A percentile compares a stretch with the other conserved stretches of the same genome.
Evolutionary conservation across 1,140 invertebrate genomes (phyloP).

Genomic region (Scaptomyza graminum): DNA sequence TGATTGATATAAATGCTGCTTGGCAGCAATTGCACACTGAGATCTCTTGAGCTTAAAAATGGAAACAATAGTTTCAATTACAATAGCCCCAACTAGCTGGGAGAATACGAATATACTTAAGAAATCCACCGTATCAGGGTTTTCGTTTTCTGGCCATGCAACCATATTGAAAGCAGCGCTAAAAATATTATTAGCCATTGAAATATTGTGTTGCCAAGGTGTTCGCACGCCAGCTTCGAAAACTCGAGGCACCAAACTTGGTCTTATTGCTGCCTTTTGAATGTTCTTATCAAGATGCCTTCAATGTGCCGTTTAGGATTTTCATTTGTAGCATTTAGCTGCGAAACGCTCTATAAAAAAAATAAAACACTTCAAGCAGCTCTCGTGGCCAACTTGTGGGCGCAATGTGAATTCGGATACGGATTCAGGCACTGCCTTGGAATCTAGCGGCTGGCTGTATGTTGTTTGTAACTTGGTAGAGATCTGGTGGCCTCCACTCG

Average conservation of each 20-base stretch:
- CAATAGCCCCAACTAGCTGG: slow-evolving; percentile 51
- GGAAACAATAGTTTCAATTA: slow-evolving; percentile 80
- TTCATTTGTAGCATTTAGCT: slow-evolving; percentile 82
- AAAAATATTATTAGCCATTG: slow-evolving; percentile 73
- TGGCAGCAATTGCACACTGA: slow-evolving; percentile 39
- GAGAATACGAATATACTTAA: slow-evolving; percentile 25
- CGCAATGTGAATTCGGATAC: slow-evolving; percentile 57
- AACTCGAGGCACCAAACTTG: slow-evolving; percentile 24
- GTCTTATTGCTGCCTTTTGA: slow-evolving; percentile 24
- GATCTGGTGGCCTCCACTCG: slow-evolving; percentile 21
- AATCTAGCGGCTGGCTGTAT: slow-evolving; percentile 31
- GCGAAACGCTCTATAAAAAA: slow-evolving; percentile 63
- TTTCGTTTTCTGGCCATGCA: slow-evolving; percentile 20
- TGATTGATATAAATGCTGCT: slow-evolving; percentile 74
- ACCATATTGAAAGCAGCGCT: slow-evolving; percentile 48
- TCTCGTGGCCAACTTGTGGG: slow-evolving; percentile 55
- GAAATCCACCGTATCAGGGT: slow-evolving; percentile 10
- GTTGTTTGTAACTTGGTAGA: slow-evolving; percentile 24
- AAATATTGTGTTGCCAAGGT: slow-evolving; percentile 72
- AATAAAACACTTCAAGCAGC: slow-evolving; percentile 14
- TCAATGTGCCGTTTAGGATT: slow-evolving; percentile 81
- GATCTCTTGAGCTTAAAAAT: slow-evolving; percentile 31
- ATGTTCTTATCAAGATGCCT: slow-evolving; percentile 77
- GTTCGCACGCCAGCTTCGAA: slow-evolving; percentile 70
- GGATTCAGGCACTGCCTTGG: slow-evolving; percentile 18